phyloP scores from a whole-genome alignment of 1,140 invertebrate species.

The Bombus breviceps region DNA sequence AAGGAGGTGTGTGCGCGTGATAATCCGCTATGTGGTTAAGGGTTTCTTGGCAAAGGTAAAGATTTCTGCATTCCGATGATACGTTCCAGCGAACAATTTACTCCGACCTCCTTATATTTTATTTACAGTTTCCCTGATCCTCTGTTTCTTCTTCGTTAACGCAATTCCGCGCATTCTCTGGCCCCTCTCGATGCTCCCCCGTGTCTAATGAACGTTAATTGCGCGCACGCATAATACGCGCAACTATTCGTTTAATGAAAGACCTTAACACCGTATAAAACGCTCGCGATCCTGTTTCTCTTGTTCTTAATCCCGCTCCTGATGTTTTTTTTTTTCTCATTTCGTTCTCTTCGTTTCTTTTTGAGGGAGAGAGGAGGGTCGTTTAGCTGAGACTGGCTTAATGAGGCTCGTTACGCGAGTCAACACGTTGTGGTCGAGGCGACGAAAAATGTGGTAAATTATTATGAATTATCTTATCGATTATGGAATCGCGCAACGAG shows the following conservation, averaged over 20 bases:
- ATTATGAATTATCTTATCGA: not conserved
- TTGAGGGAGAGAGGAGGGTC: not conserved
- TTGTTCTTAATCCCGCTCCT: conserved; percentile 8
- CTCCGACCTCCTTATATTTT: conserved; percentile 37
- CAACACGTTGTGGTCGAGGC: not conserved
- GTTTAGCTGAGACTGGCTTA: not conserved
- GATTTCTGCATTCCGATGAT: conserved; percentile 43
- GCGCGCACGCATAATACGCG: conserved; percentile 39
- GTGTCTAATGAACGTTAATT: conserved; percentile 54
- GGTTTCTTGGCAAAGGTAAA: conserved; percentile 8
- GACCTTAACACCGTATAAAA: conserved; percentile 39
- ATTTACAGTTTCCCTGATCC: conserved; percentile 44
- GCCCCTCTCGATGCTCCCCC: not conserved
- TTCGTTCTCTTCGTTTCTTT: not conserved
- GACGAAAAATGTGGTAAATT: not conserved
- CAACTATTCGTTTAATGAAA: conserved; percentile 38
- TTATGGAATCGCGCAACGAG: not conserved
- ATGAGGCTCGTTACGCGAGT: not conserved
- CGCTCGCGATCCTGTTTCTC: conserved; percentile 13
- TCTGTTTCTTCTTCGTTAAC: conserved; percentile 39
- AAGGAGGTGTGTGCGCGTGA: conserved; percentile 21
- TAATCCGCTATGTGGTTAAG: conserved; percentile 30
- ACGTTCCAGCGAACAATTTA: conserved; percentile 51
- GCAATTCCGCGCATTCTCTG: conserved; percentile 45
- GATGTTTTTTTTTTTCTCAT: not conserved